A percentile compares a stretch with the other conserved stretches of the same genome.
These are phyloP conservation scores for Agrochola litura DNA, from an alignment of 2,888 invertebrate species.

Conservation along the genomic window DNA sequence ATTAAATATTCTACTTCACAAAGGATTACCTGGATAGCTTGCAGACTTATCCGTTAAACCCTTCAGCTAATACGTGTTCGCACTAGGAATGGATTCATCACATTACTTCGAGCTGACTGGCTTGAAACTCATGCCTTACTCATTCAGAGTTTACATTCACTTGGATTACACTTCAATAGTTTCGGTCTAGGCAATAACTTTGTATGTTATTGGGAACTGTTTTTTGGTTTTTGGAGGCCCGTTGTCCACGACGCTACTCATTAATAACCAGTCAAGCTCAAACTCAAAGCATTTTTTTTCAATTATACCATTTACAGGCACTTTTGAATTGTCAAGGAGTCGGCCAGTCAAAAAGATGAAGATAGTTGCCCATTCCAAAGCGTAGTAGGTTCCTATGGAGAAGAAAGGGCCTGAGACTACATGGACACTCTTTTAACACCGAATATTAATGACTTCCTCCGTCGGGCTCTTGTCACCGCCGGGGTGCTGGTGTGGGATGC, in stretches of 20 bases:
- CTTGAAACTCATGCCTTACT: conserved; percentile 44
- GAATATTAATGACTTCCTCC: too few relatives aligned
- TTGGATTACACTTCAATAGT: conserved; percentile 33
- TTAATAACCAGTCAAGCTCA: neutral
- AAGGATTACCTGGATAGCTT: neutral
- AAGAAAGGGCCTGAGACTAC: neutral
- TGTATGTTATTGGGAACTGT: neutral
- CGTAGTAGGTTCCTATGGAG: neutral
- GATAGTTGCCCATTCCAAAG: neutral
- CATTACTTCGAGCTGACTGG: conserved; percentile 46
- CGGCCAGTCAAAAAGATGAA: neutral
- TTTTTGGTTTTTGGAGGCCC: neutral
- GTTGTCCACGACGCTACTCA: neutral
- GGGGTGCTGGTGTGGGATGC: too few relatives aligned
- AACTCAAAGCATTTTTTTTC: neutral
- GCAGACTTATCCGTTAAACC: neutral
- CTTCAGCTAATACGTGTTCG: conserved; percentile 37
- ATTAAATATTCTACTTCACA: neutral
- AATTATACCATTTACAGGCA: neutral
- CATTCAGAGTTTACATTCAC: conserved; percentile 36
- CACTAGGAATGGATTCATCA: conserved; percentile 53
- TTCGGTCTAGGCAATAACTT: neutral
- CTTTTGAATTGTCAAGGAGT: neutral
- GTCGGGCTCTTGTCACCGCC: too few relatives aligned
- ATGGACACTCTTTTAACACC: too few relatives aligned